Percentiles rank a stretch among this genome's conserved stretches.
Conservation (phyloP, 1,140 invertebrate genomes). For the Drosophila aff. region DNA sequence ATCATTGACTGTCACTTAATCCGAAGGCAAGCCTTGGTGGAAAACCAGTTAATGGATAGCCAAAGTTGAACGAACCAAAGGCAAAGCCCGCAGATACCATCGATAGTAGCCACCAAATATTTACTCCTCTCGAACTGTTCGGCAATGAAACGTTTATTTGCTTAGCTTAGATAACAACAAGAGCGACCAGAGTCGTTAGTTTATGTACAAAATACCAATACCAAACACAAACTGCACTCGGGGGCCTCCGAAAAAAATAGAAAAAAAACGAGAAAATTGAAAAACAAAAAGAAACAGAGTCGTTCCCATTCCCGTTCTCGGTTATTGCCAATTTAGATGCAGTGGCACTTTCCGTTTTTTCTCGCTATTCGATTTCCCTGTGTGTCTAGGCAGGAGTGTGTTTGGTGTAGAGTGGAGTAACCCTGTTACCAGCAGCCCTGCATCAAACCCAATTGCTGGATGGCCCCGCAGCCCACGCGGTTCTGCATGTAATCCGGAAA, state of each 20-base stretch:
- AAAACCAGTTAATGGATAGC: slow-evolving; percentile 14
- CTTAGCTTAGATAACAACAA: slow-evolving; percentile 67
- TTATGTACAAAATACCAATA: slow-evolving; percentile 62
- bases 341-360: slow-evolving; percentile 54
- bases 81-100: slow-evolving; percentile 4
- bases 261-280: no score
- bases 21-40: not conserved
- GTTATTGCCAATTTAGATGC: slow-evolving; percentile 45
- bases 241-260: not conserved
- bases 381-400: not conserved
- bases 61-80: slow-evolving; percentile 17
- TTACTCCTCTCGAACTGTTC: slow-evolving; percentile 17
- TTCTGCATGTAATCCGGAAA: slow-evolving; percentile 88
- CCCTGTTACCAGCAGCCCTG: slow-evolving; percentile 81
- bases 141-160: slow-evolving; percentile 53
- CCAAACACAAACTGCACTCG: slow-evolving; percentile 25
- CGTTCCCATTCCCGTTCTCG: slow-evolving; percentile 16
- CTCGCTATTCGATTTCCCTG: slow-evolving; percentile 18
- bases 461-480: slow-evolving; percentile 87
- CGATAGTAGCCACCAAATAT: slow-evolving; percentile 11
- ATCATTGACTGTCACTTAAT: slow-evolving; percentile 16
- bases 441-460: slow-evolving; percentile 86
- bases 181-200: slow-evolving; percentile 51
- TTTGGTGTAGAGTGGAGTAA: not conserved
- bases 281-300: not conserved